Base-by-base conservation (phyloP, 2,113 vertebrate species). In the Alces alces region DNA sequence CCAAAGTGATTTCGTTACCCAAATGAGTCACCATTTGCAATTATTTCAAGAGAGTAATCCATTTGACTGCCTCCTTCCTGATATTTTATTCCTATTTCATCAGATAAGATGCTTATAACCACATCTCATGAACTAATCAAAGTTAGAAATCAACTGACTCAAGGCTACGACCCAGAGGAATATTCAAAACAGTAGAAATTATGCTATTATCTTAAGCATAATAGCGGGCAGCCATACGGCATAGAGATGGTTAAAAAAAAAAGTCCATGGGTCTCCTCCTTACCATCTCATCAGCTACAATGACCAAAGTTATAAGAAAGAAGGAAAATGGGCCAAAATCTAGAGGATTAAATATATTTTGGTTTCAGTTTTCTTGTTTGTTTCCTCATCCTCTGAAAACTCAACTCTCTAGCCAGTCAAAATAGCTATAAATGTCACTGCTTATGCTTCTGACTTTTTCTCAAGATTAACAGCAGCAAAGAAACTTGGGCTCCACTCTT, bases 21-120 rank as follows among this genome's bases (percentile, higher is more conserved):
- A 13, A 36, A 54, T 93, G 90, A 97, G 84, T 96, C 93, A 95
- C 86, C 90, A 61, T 50, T 93, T 0, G 25, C 66, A 96, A 96
- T 86, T 96, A 93, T 82, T 96, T 96, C 58, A 64, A 96, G 54
- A 97, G 87, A 88, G n/a, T 87, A 87, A 96, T 89, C 86, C n/a
- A 92, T 60, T 43, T 90, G 79, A 95, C 84, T 95, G 95, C 50
- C 84, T 98, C 80, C 79, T 95, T 89, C 66, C 89, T 89, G 57
- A 82, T 57, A 25, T 2, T 94, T 78, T n/a, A 58, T 21, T 43
- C 39, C n/a, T 70, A 15, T 92, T 87, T 82, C 93, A 86, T 92
- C 36, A 91, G 50, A 93, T 86, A 70, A 96, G 97, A 95, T 78
- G 50, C 60, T 54, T 83, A 87, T 28, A 96, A 76, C 17, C 60